Evolutionary conservation across 2,113 vertebrate genomes (phyloP).

Genomic region (Globicephala melas): DNA sequence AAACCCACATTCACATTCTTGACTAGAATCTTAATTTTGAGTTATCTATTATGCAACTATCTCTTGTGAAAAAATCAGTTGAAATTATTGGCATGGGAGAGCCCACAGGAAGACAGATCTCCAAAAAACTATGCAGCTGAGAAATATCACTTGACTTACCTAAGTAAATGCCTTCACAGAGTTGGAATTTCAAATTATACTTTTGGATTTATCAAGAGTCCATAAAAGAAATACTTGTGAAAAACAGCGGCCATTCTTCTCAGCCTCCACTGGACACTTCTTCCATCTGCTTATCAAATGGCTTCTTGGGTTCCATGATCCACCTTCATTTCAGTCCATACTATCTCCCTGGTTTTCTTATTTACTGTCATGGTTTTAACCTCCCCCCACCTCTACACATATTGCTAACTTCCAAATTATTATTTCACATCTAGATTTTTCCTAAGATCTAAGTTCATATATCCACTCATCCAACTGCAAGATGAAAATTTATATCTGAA

Average conservation of each 20-base stretch:
- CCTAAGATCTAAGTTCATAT: neutral
- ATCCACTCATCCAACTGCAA: neutral
- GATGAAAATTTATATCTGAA: neutral
- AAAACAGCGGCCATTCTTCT: neutral
- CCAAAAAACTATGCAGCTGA: neutral
- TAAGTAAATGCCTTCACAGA: neutral
- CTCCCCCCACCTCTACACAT: neutral
- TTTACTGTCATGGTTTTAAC: neutral
- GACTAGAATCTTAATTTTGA: neutral
- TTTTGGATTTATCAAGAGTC: neutral
- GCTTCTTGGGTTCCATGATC: neutral
- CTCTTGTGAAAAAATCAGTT: neutral
- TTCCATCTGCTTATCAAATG: neutral
- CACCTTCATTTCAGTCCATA: neutral
- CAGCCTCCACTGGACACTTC: neutral
- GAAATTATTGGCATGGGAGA: neutral
- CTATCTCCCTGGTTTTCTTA: neutral
- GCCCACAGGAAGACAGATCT: neutral
- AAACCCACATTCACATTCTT: neutral
- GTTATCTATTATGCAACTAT: neutral
- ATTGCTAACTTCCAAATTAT: neutral
- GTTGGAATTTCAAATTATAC: neutral
- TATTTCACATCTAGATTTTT: neutral
- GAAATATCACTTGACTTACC: neutral
- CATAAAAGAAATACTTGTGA: neutral